phyloP scores from a whole-genome alignment of 2,888 invertebrate genomes.

The Stegophylla sp. region DNA sequence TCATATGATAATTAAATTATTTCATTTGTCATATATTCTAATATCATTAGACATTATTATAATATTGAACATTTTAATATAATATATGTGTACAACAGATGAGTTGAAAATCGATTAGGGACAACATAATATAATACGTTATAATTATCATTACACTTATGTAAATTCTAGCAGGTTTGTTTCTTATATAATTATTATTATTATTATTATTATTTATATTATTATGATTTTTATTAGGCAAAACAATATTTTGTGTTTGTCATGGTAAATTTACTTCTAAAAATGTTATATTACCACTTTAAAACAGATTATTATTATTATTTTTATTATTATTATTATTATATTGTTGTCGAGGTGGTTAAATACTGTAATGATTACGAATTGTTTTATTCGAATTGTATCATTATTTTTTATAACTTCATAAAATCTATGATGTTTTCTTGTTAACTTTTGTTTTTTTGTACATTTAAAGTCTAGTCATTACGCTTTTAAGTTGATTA shows the following conservation, averaged over 20 bases:
- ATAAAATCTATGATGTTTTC: slow-evolving; percentile 53
- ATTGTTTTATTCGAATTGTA: slow-evolving; percentile 51
- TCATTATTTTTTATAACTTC: slow-evolving; percentile 33
- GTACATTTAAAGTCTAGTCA: slow-evolving; percentile 58
- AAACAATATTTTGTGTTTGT: slow-evolving; percentile 39
- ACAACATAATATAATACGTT: neutral
- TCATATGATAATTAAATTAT: too few relatives aligned
- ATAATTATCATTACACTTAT: neutral
- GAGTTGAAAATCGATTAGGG: neutral
- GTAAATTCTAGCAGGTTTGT: neutral
- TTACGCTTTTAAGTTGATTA: slow-evolving; percentile 55
- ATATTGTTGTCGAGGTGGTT: slow-evolving; percentile 39
- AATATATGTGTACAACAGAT: neutral
- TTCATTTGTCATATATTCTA: neutral
- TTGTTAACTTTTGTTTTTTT: slow-evolving; percentile 54
- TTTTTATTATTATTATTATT: slow-evolving; percentile 26
- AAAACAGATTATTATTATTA: slow-evolving; percentile 43
- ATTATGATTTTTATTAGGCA: slow-evolving; percentile 47
- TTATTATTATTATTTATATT: slow-evolving; percentile 28
- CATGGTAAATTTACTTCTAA: slow-evolving; percentile 51
- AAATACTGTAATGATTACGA: slow-evolving; percentile 48
- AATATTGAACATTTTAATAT: too few relatives aligned
- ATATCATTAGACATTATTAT: slow-evolving; percentile 7
- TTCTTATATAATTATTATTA: slow-evolving; percentile 41
- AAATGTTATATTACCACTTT: slow-evolving; percentile 53